These are phyloP conservation scores for Nymphicus hollandicus DNA, from an alignment of 2,113 vertebrate species.

Conservation along the genomic window DNA sequence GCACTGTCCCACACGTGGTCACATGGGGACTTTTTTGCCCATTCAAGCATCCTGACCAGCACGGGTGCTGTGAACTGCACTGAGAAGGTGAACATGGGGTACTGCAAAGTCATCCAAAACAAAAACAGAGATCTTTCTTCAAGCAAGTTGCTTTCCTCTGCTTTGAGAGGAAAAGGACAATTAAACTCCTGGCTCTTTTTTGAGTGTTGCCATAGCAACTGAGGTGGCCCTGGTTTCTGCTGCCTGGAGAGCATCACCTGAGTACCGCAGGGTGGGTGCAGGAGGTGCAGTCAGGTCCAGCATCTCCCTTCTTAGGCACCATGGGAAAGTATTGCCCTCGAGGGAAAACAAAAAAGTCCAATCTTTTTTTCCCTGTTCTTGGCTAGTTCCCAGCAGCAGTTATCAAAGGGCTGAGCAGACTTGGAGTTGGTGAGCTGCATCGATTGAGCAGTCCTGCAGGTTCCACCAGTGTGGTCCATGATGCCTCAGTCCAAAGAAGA, in stretches of 20 bases:
- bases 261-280: fast-evolving
- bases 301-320: background rate
- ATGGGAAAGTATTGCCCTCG: fast-evolving
- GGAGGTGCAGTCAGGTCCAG: background rate
- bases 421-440: background rate
- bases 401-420: background rate
- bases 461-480: fast-evolving
- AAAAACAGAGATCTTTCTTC: background rate
- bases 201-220: background rate
- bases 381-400: background rate
- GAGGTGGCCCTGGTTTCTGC: background rate
- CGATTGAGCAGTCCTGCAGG: background rate
- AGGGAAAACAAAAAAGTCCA: background rate
- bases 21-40: background rate
- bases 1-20: background rate
- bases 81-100: background rate
- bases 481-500: background rate
- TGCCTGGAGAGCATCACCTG: background rate
- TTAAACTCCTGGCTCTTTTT: background rate
- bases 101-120: background rate
- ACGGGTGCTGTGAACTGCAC: background rate
- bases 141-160: background rate
- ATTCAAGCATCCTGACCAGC: background rate
- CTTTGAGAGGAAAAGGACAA: background rate
- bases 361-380: fast-evolving